phyloP scores from a whole-genome alignment of 2,113 vertebrate genomes.

The Centrocercus urophasianus region DNA sequence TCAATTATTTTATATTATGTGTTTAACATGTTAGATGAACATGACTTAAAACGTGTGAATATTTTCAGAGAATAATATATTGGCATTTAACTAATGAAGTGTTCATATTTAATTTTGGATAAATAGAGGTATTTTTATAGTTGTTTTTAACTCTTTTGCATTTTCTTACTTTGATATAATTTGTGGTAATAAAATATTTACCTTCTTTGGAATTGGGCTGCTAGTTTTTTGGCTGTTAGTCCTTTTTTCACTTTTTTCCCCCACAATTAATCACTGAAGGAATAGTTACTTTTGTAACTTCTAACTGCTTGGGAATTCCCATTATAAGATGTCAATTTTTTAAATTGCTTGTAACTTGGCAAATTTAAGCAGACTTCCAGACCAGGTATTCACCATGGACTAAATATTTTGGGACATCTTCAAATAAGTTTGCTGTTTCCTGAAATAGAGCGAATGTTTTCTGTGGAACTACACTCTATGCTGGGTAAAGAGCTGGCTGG shows the following conservation, averaged over 20 bases:
- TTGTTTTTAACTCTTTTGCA: constrained; percentile 57
- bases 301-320: background rate
- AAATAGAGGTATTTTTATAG: constrained; percentile 70
- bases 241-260: background rate
- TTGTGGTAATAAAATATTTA: constrained; percentile 65
- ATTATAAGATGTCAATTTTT: background rate
- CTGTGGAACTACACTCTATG: background rate
- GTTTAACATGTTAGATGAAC: constrained; percentile 38
- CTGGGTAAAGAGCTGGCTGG: no score
- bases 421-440: background rate
- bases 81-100: constrained; percentile 65
- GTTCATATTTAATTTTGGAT: constrained; percentile 70
- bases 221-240: background rate
- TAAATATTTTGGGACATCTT: background rate
- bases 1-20: constrained; percentile 28
- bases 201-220: background rate
- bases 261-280: background rate
- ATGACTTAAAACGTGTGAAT: constrained; percentile 38
- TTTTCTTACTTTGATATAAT: constrained; percentile 67
- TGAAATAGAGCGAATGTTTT: background rate
- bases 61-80: constrained; percentile 74
- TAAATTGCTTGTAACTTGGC: background rate
- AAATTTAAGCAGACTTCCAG: background rate
- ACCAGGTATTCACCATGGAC: background rate
- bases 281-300: background rate